Evolutionary conservation across 1,140 invertebrate species (phyloP).

Genomic region (Propsilocerus akamusi): DNA sequence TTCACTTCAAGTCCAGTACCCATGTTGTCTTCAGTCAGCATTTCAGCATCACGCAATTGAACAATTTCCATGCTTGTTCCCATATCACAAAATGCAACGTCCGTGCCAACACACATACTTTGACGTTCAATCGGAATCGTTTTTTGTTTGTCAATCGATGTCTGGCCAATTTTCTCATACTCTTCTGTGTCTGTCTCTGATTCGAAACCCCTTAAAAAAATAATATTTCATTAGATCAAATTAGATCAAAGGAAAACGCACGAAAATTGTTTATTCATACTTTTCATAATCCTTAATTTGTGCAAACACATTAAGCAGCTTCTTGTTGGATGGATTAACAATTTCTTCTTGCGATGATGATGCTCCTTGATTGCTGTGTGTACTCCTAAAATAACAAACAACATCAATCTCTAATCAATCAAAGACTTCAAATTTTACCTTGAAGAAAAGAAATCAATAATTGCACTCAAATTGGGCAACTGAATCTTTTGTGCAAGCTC

Average conservation of each 20-base stretch:
- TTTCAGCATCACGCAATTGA: not conserved
- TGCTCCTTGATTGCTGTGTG: not conserved
- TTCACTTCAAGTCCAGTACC: slow-evolving; percentile 32
- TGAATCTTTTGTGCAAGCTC: slow-evolving; percentile 29
- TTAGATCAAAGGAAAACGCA: not conserved
- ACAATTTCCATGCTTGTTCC: not conserved
- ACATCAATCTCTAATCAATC: slow-evolving; percentile 1
- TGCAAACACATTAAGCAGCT: not conserved
- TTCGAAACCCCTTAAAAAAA: slow-evolving; percentile 38
- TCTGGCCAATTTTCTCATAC: slow-evolving; percentile 57
- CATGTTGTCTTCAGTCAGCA: slow-evolving; percentile 27
- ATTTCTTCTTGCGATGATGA: not conserved
- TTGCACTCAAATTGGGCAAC: slow-evolving; percentile 38
- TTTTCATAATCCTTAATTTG: not conserved
- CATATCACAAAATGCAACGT: not conserved
- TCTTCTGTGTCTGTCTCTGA: slow-evolving; percentile 68
- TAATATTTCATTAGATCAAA: slow-evolving; percentile 1
- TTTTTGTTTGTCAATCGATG: slow-evolving; percentile 28
- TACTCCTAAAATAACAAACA: not conserved
- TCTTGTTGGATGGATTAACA: not conserved
- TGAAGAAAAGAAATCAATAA: slow-evolving; percentile 51
- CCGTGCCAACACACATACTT: not conserved
- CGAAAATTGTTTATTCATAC: not conserved
- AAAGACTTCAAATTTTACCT: slow-evolving; percentile 10
- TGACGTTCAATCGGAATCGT: too few relatives aligned